Evolutionary conservation across 2,797 vertebrate genomes (phyloP).

Genomic region (Melopsittacus undulatus): DNA sequence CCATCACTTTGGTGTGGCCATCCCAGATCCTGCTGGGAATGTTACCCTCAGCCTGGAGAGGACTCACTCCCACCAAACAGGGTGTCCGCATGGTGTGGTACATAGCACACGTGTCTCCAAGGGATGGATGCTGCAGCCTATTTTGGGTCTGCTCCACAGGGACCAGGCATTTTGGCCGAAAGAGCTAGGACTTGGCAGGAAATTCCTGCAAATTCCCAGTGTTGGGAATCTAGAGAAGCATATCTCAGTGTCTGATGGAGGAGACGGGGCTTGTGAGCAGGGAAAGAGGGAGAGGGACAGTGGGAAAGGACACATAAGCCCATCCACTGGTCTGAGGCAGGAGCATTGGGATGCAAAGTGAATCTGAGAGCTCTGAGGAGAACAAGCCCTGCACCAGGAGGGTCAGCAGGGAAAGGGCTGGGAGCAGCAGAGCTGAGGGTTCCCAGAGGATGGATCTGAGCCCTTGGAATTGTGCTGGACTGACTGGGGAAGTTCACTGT

Average conservation of each 20-base stretch:
- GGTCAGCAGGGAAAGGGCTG: rapidly evolving
- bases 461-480: background rate
- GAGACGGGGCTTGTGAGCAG: background rate
- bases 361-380: background rate
- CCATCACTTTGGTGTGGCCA: rapidly evolving
- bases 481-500: rapidly evolving
- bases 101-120: rapidly evolving
- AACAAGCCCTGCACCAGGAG: rapidly evolving
- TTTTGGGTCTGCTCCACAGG: background rate
- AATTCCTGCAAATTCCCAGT: background rate
- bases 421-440: background rate
- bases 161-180: background rate
- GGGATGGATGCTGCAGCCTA: background rate
- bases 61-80: background rate
- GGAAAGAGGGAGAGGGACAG: background rate
- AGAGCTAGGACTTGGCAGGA: background rate
- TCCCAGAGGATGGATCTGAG: background rate
- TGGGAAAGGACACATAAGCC: background rate
- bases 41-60: background rate
- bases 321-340: background rate
- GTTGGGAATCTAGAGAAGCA: rapidly evolving
- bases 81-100: rapidly evolving
- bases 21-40: rapidly evolving
- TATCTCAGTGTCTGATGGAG: background rate
- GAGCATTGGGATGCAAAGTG: background rate